phyloP scores from a whole-genome alignment of 92 coral and sea anemone genomes.

The Actinostola sp. region DNA sequence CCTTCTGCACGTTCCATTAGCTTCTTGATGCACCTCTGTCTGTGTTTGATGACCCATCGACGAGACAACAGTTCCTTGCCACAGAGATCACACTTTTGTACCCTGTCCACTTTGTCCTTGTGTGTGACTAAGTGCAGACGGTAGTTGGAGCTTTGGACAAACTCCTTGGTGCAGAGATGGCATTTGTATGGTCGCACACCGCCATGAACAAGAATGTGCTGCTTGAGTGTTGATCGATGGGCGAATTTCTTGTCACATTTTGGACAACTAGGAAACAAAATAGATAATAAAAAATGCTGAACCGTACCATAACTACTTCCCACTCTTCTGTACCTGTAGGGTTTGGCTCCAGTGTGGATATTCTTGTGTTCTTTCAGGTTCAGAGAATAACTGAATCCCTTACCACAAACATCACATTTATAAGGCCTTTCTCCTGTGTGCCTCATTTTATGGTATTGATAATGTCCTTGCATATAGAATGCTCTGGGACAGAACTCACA shows the following conservation, averaged over 20 bases:
- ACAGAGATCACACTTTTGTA: conserved; percentile 74
- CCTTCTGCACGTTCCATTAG: conserved; percentile 24
- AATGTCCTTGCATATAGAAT: conserved; percentile 73
- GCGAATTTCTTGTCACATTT: conserved; percentile 68
- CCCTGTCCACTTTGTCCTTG: conserved; percentile 69
- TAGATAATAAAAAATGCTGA: background rate
- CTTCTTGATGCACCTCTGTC: conserved; percentile 33
- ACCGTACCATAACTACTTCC: too few relatives aligned
- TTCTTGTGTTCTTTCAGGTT: conserved; percentile 71
- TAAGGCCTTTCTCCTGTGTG: conserved; percentile 72
- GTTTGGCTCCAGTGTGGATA: conserved; percentile 62
- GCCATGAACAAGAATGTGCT: conserved; percentile 58
- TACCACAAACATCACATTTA: conserved; percentile 64
- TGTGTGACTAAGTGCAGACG: conserved; percentile 63
- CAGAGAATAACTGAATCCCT: conserved; percentile 62
- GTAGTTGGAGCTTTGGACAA: conserved; percentile 74
- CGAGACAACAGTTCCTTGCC: conserved; percentile 66
- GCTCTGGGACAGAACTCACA: conserved; percentile 82
- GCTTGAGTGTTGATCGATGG: conserved; percentile 73
- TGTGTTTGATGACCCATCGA: conserved; percentile 58
- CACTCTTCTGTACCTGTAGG: conserved; percentile 50
- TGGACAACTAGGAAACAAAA: conserved; percentile 50
- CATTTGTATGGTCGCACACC: conserved; percentile 73
- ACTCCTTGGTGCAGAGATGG: conserved; percentile 62
- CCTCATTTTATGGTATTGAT: conserved; percentile 58